phyloP scores from a whole-genome alignment of 2,888 invertebrate genomes.

The Yponomeuta malinellus region DNA sequence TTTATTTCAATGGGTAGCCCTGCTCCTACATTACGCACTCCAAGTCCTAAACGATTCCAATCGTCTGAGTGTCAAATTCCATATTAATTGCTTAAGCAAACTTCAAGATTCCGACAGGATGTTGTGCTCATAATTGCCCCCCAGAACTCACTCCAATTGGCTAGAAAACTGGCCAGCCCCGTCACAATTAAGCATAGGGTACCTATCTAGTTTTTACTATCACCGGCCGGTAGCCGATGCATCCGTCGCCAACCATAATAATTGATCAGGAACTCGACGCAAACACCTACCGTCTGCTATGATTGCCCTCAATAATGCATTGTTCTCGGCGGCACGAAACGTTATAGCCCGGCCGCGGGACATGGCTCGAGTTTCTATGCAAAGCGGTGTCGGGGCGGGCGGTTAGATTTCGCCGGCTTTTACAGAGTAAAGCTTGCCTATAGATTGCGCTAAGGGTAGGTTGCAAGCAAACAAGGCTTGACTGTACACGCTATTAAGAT shows the following conservation, averaged over 20 bases:
- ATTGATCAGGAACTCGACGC: constrained; percentile 61
- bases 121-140: too few species aligned
- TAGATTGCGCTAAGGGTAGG: constrained; percentile 42
- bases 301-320: constrained; percentile 66
- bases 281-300: constrained; percentile 54
- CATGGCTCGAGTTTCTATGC: constrained; percentile 17
- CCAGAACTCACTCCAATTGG: too few species aligned
- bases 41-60: too few species aligned
- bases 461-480: constrained; percentile 52
- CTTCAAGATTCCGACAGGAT: too few species aligned
- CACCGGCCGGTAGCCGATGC: constrained; percentile 17
- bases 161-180: too few species aligned
- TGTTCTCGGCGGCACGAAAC: constrained; percentile 47
- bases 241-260: constrained; percentile 38
- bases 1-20: too few species aligned
- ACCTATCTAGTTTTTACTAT: too few species aligned
- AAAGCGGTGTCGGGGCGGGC: constrained; percentile 11
- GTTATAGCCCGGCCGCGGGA: constrained; percentile 33
- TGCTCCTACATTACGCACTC: too few species aligned
- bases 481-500: constrained; percentile 61
- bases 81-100: too few species aligned
- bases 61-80: too few species aligned
- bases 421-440: constrained; percentile 11
- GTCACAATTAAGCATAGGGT: too few species aligned
- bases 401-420: constrained; percentile 25